Percentiles rank a stretch among this genome's conserved stretches.
phyloP scores from a whole-genome alignment of 2,888 invertebrate genomes.

The Folsomia manolachei region DNA sequence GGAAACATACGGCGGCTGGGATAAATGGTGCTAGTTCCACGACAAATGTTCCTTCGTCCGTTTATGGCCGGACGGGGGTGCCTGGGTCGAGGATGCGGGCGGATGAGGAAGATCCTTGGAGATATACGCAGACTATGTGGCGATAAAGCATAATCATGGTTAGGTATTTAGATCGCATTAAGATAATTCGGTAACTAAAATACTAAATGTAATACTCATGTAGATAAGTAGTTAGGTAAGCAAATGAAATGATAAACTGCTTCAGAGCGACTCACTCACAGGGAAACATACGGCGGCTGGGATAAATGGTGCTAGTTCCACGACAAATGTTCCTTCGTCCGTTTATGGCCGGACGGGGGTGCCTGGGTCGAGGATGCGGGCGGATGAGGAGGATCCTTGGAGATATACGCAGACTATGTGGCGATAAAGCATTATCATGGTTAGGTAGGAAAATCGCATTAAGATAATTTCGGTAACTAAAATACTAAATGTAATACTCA shows the following conservation, averaged over 20 bases:
- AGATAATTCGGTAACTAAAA: no score
- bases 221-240: no score
- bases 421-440: no score
- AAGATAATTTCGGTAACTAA: no score
- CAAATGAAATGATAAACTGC: no score
- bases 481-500: no score
- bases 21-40: not conserved
- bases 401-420: slow-evolving; percentile 43
- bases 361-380: slow-evolving; percentile 24
- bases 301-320: not conserved
- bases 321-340: not conserved
- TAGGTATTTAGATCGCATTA: no score
- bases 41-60: not conserved
- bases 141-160: no score
- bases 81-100: slow-evolving; percentile 25
- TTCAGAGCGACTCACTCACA: not conserved
- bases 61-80: slow-evolving; percentile 1
- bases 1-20: not conserved
- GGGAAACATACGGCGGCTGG: not conserved
- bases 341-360: slow-evolving; percentile 6
- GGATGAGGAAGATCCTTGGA: slow-evolving; percentile 35
- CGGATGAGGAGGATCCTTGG: slow-evolving; percentile 35
- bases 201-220: no score
- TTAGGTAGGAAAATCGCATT: no score
- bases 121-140: slow-evolving; percentile 44